Evolutionary conservation across 2,113 vertebrate species (phyloP).

Genomic region (Sceloporus tristichus): DNA sequence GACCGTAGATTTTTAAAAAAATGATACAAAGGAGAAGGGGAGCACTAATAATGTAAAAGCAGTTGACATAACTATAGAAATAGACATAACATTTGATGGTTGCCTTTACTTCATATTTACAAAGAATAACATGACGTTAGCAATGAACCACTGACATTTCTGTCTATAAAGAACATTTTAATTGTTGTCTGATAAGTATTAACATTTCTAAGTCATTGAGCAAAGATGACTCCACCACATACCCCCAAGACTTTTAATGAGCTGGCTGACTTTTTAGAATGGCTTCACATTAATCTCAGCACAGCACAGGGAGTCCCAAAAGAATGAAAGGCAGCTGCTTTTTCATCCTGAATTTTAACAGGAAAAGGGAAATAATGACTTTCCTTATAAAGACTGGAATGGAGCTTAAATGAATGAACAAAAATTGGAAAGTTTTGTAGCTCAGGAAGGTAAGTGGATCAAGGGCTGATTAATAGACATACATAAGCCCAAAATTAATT

Average conservation of each 20-base stretch:
- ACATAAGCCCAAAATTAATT: background rate
- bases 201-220: background rate
- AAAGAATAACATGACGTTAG: background rate
- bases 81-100: background rate
- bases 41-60: background rate
- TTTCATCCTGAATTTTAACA: background rate
- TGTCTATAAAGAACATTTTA: background rate
- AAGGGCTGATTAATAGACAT: background rate
- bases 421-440: background rate
- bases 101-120: background rate
- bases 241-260: constrained; percentile 1
- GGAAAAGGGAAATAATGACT: background rate
- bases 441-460: background rate
- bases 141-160: background rate
- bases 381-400: background rate
- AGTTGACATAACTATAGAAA: background rate
- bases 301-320: background rate
- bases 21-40: background rate
- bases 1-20: background rate
- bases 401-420: background rate
- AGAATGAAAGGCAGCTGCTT: background rate
- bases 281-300: background rate
- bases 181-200: background rate
- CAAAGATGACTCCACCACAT: background rate
- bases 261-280: background rate